Conservation (phyloP, 2,113 vertebrate species). For the Gyps fulvus region DNA sequence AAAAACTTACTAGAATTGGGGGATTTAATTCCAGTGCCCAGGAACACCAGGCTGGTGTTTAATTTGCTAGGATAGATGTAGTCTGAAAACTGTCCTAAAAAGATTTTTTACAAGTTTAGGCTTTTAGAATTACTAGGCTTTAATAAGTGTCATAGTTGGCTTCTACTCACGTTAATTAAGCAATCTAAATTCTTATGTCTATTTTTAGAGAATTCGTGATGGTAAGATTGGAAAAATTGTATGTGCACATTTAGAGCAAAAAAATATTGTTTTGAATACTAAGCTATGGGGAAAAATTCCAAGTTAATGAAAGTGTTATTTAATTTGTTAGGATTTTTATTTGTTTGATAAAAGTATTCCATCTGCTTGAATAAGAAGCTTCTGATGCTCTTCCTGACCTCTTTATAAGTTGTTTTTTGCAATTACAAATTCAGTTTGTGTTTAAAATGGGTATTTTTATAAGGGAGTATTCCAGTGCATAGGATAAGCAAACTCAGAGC, state of each 20-base stretch:
- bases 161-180: neutral
- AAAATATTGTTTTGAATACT: neutral
- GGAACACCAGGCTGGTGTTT: neutral
- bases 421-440: neutral
- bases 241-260: neutral
- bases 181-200: neutral
- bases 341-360: neutral
- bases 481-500: neutral
- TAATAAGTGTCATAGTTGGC: neutral
- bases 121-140: neutral
- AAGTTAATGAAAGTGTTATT: neutral
- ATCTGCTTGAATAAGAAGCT: neutral
- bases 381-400: neutral
- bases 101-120: neutral
- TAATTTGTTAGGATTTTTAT: neutral
- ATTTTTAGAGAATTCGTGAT: neutral
- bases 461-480: neutral
- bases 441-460: neutral
- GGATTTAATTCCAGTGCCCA: neutral
- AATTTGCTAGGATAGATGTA: neutral
- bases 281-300: neutral
- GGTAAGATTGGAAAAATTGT: neutral
- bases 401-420: neutral
- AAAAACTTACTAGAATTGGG: neutral
- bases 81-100: neutral